Percentiles rank a stretch among this genome's conserved stretches.
Evolutionary conservation across 2,113 vertebrate genomes (phyloP).

Genomic region (Amblyopsis rosae): DNA sequence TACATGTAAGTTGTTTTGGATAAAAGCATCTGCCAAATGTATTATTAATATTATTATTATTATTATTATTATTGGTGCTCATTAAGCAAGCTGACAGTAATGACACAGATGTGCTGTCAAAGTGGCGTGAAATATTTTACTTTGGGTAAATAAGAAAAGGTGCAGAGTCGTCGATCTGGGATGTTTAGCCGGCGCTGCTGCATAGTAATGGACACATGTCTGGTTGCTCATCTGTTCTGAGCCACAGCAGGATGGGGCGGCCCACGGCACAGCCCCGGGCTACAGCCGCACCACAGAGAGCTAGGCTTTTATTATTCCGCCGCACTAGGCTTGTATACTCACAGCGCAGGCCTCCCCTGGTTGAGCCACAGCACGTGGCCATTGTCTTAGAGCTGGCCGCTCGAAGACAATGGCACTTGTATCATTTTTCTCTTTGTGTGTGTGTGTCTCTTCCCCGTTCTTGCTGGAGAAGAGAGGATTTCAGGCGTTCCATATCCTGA

Average conservation of each 20-base stretch:
- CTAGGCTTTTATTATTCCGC: constrained; percentile 58
- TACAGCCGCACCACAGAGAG: constrained; percentile 57
- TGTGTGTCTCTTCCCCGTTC: constrained; percentile 5
- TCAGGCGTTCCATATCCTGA: constrained; percentile 61
- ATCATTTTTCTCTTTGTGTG: not conserved
- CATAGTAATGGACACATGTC: constrained; percentile 54
- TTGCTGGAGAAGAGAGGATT: constrained; percentile 45
- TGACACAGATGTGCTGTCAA: constrained; percentile 21
- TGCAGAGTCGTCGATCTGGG: constrained; percentile 46
- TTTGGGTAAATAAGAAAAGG: constrained; percentile 40
- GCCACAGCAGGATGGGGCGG: constrained; percentile 59
- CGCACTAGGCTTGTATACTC: constrained; percentile 27
- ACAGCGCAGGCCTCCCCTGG: constrained; percentile 34
- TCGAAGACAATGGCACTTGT: constrained; percentile 30
- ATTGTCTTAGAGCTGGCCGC: constrained; percentile 48
- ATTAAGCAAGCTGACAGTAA: constrained; percentile 25
- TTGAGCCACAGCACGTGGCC: constrained; percentile 11
- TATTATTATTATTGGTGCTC: not conserved
- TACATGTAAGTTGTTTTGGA: no score
- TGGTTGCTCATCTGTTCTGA: constrained; percentile 65
- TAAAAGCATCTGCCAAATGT: no score
- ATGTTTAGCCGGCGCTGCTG: constrained; percentile 39
- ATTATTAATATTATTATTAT: not conserved
- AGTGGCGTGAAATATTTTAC: constrained; percentile 6
- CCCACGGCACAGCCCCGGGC: constrained; percentile 64